Evolutionary conservation across 1,140 invertebrate species (phyloP).

Genomic region (Drosophila nannoptera): DNA sequence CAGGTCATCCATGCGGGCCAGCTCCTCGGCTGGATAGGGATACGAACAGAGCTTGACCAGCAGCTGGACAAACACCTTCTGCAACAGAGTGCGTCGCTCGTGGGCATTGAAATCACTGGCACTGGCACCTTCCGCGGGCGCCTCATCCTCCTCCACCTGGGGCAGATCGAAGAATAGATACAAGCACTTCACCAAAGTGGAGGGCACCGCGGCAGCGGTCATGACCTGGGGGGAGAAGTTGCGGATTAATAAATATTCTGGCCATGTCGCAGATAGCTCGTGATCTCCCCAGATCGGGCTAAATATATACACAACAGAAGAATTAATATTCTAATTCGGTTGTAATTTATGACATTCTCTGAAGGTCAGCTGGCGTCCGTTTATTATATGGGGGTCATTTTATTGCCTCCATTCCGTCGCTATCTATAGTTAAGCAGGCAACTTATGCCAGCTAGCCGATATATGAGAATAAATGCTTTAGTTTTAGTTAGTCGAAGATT

Average conservation of each 20-base stretch:
- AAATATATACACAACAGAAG: too few species aligned
- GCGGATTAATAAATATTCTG: not conserved
- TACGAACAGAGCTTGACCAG: constrained; percentile 95
- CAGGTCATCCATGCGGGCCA: constrained; percentile 97
- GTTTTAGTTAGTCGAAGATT: too few species aligned
- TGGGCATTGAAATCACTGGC: constrained; percentile 93
- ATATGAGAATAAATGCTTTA: too few species aligned
- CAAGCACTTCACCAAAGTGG: constrained; percentile 98
- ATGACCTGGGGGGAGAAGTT: constrained; percentile 85
- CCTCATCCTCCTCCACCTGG: constrained; percentile 88
- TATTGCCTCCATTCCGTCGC: too few species aligned
- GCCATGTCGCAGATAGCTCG: too few species aligned
- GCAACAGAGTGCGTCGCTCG: constrained; percentile 93
- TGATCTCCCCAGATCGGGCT: too few species aligned
- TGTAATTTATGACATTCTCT: too few species aligned
- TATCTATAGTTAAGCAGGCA: too few species aligned
- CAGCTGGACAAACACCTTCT: constrained; percentile 98
- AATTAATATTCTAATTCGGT: too few species aligned
- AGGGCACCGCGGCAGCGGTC: constrained; percentile 96
- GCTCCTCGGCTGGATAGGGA: constrained; percentile 94
- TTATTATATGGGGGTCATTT: too few species aligned
- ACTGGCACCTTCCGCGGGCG: constrained; percentile 44
- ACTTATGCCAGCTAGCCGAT: too few species aligned
- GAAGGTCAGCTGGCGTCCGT: too few species aligned
- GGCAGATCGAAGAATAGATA: constrained; percentile 99